Base-by-base conservation (phyloP, 1,140 invertebrate genomes). In the Brachionus calyciflorus region DNA sequence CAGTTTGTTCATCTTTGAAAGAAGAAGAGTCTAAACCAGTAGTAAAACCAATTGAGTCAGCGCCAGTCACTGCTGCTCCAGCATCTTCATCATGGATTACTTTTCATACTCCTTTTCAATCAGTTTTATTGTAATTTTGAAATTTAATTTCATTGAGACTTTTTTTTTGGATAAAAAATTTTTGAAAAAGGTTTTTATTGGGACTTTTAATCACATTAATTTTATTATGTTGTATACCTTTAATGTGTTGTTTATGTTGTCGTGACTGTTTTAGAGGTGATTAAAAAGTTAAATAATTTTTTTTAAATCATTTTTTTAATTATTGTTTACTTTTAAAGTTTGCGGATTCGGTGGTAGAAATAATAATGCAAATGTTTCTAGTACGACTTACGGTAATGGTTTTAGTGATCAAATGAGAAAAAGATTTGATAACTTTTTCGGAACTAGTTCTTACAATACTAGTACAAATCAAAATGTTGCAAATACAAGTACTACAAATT, bases 371-470 rank as follows among this genome's bases (percentile, higher is more conserved):
- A 33, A 9, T 40, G 55, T 19, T 19, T 14, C 28, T 1, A 17
- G 19, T 17, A 17, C 55, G 10, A 33, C 19, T 60, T 60, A 60
- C 19, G 55, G 55, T 7, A 40, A 60, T 17, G 30, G 28, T 5
- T 60, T 60, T 30, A 9, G 55, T 17, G 55, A 37, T 33, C 55
- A 33, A 33, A 60, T 60, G 55, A 33, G 55, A 19, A 60, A 60
- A 37, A 60, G 55, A 60, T 60, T 60, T 37, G 55, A 60, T 17
- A 60, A 60, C 55, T 60, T 60, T 60, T 60, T 60, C n/a, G 55
- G 55, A 60, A 5, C 33, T 5, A 60, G 55, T 60, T 60, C 55
- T 33, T n/a, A 30, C 19, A 40, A 28, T 37, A 28, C 53, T 28
- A 55, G 33, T 28, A 24, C 28, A 55, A 37, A 57, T 57, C 30